A percentile compares a stretch with the other conserved stretches of the same genome.
phyloP scores from a whole-genome alignment of 2,888 invertebrate genomes.

The Omphaloscelis lunosa region DNA sequence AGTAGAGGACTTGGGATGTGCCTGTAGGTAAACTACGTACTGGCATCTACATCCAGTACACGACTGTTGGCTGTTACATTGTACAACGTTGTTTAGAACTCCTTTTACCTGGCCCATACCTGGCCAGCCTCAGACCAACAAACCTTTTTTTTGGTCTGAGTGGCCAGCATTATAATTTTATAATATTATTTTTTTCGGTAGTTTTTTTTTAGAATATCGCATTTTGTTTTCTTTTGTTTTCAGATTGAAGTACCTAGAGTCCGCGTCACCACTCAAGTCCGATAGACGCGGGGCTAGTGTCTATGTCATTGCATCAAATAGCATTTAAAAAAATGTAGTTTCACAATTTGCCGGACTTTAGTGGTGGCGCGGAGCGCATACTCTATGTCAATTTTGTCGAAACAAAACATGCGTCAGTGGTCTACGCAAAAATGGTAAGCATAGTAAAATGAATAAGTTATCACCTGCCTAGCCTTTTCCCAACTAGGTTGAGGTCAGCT shows the following conservation, averaged over 20 bases:
- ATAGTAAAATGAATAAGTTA: background rate
- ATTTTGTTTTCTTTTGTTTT: constrained; percentile 5
- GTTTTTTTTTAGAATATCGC: background rate
- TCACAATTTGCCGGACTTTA: too few species aligned
- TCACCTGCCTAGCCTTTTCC: too few species aligned
- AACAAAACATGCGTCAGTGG: background rate
- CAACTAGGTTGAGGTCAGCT: too few species aligned
- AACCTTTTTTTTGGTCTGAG: too few species aligned
- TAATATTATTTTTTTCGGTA: background rate
- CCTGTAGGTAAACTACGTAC: background rate
- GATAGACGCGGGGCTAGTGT: too few species aligned
- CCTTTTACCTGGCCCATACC: background rate
- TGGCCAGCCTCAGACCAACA: too few species aligned
- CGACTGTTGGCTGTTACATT: constrained; percentile 18
- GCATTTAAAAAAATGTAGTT: too few species aligned
- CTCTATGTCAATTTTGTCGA: background rate
- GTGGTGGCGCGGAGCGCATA: too few species aligned
- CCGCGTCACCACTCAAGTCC: too few species aligned
- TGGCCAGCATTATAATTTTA: background rate
- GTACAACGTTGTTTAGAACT: constrained; percentile 9
- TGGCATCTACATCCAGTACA: constrained; percentile 22
- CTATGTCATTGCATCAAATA: too few species aligned
- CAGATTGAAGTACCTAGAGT: constrained; percentile 7
- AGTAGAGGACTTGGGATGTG: background rate
- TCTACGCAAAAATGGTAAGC: constrained; percentile 11